phyloP scores from a whole-genome alignment of 2,113 vertebrate genomes.

The Sciurus niger region DNA sequence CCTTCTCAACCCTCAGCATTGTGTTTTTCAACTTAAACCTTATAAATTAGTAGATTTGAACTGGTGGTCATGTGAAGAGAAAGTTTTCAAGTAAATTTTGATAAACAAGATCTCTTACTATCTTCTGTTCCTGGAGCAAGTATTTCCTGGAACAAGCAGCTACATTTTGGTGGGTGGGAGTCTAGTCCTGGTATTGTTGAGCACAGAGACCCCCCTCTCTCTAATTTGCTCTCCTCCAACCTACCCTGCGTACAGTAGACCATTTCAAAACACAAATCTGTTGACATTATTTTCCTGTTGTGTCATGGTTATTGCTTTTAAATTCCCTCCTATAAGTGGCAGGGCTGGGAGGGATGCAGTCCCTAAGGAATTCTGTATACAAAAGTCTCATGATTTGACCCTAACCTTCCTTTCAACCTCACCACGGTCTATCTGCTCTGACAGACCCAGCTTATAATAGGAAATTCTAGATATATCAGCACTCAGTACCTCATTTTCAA shows the following conservation, averaged over 20 bases:
- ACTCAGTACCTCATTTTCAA: background rate
- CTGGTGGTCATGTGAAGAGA: background rate
- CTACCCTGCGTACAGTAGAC: background rate
- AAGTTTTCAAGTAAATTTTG: background rate
- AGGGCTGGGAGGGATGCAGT: background rate
- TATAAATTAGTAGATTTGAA: background rate
- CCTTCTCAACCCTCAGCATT: background rate
- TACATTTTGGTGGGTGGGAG: background rate
- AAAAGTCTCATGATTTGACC: background rate
- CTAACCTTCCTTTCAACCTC: background rate
- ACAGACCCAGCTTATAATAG: background rate
- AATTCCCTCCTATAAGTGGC: background rate
- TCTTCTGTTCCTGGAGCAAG: background rate
- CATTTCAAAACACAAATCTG: background rate
- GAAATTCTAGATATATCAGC: background rate
- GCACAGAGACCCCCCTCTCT: background rate
- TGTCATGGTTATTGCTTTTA: background rate
- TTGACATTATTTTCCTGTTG: background rate
- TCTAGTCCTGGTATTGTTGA: background rate
- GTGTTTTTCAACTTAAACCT: background rate
- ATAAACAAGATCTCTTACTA: background rate
- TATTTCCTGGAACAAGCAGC: background rate
- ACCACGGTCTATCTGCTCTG: background rate
- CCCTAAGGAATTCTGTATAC: background rate
- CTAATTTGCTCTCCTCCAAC: background rate